phyloP scores from a whole-genome alignment of 2,797 vertebrate species.

The Lepilemur ruficaudatus region DNA sequence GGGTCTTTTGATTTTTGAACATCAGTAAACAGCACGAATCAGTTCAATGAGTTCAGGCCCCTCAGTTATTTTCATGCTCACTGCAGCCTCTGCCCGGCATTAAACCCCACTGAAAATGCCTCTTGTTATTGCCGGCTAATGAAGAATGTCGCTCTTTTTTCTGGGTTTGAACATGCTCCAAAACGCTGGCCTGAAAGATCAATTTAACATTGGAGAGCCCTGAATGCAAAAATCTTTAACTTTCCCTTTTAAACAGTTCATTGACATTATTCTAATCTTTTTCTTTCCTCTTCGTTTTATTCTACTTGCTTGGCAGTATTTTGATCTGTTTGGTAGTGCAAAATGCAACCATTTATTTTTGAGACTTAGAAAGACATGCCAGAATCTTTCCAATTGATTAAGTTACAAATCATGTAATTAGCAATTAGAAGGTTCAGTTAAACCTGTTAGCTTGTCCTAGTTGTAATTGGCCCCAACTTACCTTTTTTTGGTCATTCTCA shows the following conservation, averaged over 20 bases:
- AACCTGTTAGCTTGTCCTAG: background rate
- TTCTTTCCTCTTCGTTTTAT: constrained; percentile 33
- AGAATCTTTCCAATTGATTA: background rate
- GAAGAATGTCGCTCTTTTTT: constrained; percentile 65
- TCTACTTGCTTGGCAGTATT: background rate
- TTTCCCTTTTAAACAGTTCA: constrained; percentile 20
- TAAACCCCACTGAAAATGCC: constrained; percentile 55
- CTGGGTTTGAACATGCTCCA: constrained; percentile 52
- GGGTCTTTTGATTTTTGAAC: constrained; percentile 66
- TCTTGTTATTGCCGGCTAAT: constrained; percentile 57
- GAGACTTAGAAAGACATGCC: background rate
- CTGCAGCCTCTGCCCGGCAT: constrained; percentile 23
- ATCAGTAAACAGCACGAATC: constrained; percentile 69
- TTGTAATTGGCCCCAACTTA: background rate
- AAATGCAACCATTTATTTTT: constrained; percentile 38
- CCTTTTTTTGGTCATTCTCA: background rate
- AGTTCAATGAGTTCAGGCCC: constrained; percentile 55
- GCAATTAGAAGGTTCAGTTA: constrained; percentile 1
- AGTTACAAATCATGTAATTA: constrained; percentile 18
- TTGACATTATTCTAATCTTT: constrained; percentile 27
- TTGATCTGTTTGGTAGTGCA: background rate
- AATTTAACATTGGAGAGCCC: constrained; percentile 22
- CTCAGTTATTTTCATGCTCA: constrained; percentile 42
- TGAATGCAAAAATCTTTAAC: constrained; percentile 59
- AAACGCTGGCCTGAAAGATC: constrained; percentile 63